A percentile compares a stretch with the other conserved stretches of the same genome.
Evolutionary conservation across 2,888 invertebrate genomes (phyloP).

Genomic region (Notodromas monacha): DNA sequence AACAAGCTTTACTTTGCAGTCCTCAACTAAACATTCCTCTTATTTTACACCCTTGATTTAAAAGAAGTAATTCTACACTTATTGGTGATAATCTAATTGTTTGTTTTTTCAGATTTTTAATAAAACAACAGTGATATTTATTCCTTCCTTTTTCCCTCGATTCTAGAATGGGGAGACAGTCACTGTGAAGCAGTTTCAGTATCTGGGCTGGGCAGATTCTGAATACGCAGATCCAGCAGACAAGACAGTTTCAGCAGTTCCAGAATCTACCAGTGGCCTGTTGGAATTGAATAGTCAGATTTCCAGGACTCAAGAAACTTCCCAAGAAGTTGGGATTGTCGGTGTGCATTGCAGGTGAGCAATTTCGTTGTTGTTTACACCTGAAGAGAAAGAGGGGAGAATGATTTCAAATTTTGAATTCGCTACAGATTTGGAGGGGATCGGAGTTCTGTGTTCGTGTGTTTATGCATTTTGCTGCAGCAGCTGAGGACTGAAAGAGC

Average conservation of each 20-base stretch:
- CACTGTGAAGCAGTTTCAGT: slow-evolving; percentile 29
- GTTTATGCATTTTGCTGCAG: slow-evolving; percentile 48
- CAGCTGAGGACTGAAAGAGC: slow-evolving; percentile 49
- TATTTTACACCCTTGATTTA: no score
- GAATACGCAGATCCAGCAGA: slow-evolving; percentile 38
- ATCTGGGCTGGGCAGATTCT: slow-evolving; percentile 69
- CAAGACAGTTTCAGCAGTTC: slow-evolving; percentile 34
- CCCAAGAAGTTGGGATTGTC: slow-evolving; percentile 19
- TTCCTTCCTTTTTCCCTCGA: not conserved
- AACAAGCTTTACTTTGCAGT: no score
- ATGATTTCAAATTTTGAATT: not conserved
- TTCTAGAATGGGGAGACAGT: slow-evolving; percentile 16
- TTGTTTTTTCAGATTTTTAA: no score
- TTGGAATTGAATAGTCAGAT: slow-evolving; percentile 46
- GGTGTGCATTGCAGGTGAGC: slow-evolving; percentile 50
- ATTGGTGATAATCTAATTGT: no score
- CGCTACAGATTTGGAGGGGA: slow-evolving; percentile 39
- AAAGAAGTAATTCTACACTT: no score
- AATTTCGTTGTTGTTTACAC: not conserved
- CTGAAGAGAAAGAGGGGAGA: not conserved
- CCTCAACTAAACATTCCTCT: no score
- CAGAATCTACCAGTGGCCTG: slow-evolving; percentile 52
- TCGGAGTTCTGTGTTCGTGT: slow-evolving; percentile 59
- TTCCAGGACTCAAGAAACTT: slow-evolving; percentile 14
- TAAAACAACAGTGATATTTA: no score